Percentiles rank a stretch among this genome's conserved stretches.
Evolutionary conservation across 1,140 invertebrate species (phyloP).

Genomic region (Drosophila jambulina): DNA sequence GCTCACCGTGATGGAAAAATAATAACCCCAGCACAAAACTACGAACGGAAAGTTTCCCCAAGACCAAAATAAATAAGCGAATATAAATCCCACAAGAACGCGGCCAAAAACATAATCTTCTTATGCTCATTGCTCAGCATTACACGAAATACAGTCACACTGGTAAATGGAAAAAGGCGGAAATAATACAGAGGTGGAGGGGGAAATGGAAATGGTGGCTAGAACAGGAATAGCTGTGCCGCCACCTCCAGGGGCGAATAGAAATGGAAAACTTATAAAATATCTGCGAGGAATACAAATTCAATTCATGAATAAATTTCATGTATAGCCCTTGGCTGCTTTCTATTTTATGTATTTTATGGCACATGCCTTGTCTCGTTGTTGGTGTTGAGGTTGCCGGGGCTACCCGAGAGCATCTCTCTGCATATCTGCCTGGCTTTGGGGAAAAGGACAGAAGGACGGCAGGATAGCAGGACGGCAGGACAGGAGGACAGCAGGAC

Average conservation of each 20-base stretch:
- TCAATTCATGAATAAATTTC: slow-evolving; percentile 84
- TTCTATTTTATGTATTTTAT: slow-evolving; percentile 61
- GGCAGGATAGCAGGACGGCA: too few relatives aligned
- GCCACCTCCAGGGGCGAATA: slow-evolving; percentile 23
- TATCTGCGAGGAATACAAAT: slow-evolving; percentile 82
- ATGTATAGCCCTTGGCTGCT: slow-evolving; percentile 66
- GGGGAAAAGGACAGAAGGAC: neutral
- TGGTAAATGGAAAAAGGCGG: slow-evolving; percentile 23
- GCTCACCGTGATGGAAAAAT: slow-evolving; percentile 1
- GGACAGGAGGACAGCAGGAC: neutral
- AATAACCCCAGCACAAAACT: slow-evolving; percentile 20
- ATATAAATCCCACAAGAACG: slow-evolving; percentile 27
- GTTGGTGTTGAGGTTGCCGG: slow-evolving; percentile 12
- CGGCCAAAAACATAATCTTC: slow-evolving; percentile 40
- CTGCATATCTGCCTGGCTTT: slow-evolving; percentile 39
- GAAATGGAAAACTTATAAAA: slow-evolving; percentile 78
- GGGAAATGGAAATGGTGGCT: neutral
- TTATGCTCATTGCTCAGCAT: slow-evolving; percentile 49
- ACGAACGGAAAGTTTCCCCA: neutral
- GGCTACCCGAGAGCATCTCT: slow-evolving; percentile 5
- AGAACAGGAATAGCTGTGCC: neutral
- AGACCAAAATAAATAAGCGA: slow-evolving; percentile 21
- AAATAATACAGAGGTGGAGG: slow-evolving; percentile 4
- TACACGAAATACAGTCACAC: slow-evolving; percentile 39
- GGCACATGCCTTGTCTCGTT: slow-evolving; percentile 31